Percentiles rank a stretch among this genome's conserved stretches.
These are phyloP conservation scores for Alouatta palliata DNA, from an alignment of 2,113 vertebrate species.

Conservation along the genomic window DNA sequence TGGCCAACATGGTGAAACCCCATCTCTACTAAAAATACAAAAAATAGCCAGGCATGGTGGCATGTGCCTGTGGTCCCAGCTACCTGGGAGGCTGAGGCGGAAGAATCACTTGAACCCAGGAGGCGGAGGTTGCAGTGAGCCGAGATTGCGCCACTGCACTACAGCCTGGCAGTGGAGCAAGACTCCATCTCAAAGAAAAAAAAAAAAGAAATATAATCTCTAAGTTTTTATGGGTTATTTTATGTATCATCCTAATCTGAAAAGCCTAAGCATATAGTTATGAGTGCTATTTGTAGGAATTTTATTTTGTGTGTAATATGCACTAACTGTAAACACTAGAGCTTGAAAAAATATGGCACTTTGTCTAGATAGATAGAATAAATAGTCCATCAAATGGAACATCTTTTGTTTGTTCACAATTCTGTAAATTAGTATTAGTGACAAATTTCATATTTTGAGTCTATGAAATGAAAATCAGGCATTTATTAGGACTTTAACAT, in stretches of 20 bases:
- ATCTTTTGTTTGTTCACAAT: conserved; percentile 22
- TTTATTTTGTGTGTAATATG: conserved; percentile 3
- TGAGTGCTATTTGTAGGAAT: not conserved
- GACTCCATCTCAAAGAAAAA: too few species aligned
- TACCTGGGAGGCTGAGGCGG: too few species aligned
- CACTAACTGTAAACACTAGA: not conserved
- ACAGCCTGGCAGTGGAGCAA: too few species aligned
- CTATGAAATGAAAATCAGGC: not conserved
- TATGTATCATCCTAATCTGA: not conserved
- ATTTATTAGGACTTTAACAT: not conserved
- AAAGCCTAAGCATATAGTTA: not conserved
- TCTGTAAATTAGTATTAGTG: not conserved
- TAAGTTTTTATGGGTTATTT: not conserved
- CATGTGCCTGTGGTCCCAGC: too few species aligned
- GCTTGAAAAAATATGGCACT: not conserved
- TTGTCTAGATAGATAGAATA: not conserved
- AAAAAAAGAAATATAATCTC: not conserved
- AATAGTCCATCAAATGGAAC: not conserved
- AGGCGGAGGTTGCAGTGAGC: too few species aligned
- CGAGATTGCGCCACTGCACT: too few species aligned
- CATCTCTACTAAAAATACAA: too few species aligned
- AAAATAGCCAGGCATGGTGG: too few species aligned
- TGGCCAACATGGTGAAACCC: too few species aligned
- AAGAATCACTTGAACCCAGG: too few species aligned
- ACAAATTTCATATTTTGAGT: not conserved